Evolutionary conservation across 2,797 vertebrate genomes (phyloP).

Genomic region (Myotis planiceps): DNA sequence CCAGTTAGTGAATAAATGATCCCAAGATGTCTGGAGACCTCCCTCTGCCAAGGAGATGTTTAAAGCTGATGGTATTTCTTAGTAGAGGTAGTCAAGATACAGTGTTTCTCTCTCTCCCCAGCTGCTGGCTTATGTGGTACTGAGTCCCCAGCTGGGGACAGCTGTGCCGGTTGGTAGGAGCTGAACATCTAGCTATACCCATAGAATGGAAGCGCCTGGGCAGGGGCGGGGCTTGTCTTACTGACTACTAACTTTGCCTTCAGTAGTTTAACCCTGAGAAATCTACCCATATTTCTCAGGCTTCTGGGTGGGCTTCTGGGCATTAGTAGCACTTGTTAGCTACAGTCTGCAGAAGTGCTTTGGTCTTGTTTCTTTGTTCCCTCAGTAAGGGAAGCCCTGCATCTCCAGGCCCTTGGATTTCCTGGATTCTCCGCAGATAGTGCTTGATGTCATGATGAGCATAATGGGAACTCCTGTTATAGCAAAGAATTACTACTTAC

Average conservation of each 20-base stretch:
- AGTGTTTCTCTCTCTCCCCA: conserved; percentile 24
- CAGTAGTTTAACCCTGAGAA: conserved; percentile 62
- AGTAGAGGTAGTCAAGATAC: conserved; percentile 12
- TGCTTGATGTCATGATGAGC: background rate
- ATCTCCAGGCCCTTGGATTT: conserved; percentile 9
- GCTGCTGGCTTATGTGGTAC: conserved; percentile 38
- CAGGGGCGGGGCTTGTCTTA: conserved; percentile 12
- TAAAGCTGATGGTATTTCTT: conserved; percentile 13
- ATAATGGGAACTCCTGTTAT: background rate
- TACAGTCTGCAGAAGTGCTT: conserved; percentile 11
- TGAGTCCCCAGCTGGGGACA: conserved; percentile 72
- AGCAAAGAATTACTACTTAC: background rate
- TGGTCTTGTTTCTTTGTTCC: conserved; percentile 45
- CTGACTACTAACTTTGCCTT: conserved; percentile 57
- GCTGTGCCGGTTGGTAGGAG: conserved; percentile 64
- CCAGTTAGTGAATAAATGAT: conserved; percentile 19
- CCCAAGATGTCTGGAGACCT: background rate
- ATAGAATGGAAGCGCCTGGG: conserved; percentile 44
- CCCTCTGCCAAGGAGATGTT: background rate
- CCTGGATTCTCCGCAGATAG: conserved; percentile 10
- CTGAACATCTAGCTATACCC: conserved; percentile 50
- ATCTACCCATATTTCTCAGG: conserved; percentile 69
- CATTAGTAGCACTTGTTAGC: conserved; percentile 54
- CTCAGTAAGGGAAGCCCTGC: background rate
- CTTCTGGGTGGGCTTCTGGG: conserved; percentile 77